A percentile compares a stretch with the other conserved stretches of the same genome.
Evolutionary conservation across 1,140 invertebrate species (phyloP).

Genomic region (Aphelenchoides fujianensis): DNA sequence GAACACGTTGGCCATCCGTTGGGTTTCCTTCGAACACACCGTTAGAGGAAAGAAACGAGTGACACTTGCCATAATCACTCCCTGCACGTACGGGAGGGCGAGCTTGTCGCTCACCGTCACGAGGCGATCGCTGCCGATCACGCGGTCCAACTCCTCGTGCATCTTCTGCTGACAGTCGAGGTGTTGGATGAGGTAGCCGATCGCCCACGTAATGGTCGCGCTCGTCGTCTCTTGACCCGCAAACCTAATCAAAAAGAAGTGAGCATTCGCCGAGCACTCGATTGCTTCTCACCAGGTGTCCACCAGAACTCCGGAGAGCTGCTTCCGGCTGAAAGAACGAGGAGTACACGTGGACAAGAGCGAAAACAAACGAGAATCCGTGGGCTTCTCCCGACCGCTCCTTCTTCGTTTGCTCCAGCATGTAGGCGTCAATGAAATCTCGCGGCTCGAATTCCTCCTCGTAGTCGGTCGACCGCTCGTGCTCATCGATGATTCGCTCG

Average conservation of each 20-base stretch:
- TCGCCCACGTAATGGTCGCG: not conserved
- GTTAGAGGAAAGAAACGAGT: not conserved
- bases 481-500: slow-evolving; percentile 5
- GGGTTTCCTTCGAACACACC: not conserved
- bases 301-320: not conserved
- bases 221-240: slow-evolving; percentile 17
- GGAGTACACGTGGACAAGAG: too few species aligned
- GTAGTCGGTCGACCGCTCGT: not conserved
- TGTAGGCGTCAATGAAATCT: slow-evolving; percentile 14
- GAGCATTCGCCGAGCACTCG: too few species aligned
- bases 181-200: slow-evolving; percentile 18
- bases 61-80: slow-evolving; percentile 12
- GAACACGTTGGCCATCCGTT: slow-evolving; percentile 9
- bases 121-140: slow-evolving; percentile 21
- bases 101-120: slow-evolving; percentile 14
- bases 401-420: not conserved
- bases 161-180: slow-evolving; percentile 18
- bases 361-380: slow-evolving; percentile 1
- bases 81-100: slow-evolving; percentile 12
- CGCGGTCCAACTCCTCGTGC: slow-evolving; percentile 25
- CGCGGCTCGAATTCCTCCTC: not conserved
- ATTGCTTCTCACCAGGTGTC: not conserved
- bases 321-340: not conserved
- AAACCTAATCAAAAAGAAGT: not conserved
- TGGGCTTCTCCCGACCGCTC: not conserved